These are phyloP conservation scores for Antechinus flavipes DNA, from an alignment of 2,113 vertebrate species.

Conservation along the genomic window DNA sequence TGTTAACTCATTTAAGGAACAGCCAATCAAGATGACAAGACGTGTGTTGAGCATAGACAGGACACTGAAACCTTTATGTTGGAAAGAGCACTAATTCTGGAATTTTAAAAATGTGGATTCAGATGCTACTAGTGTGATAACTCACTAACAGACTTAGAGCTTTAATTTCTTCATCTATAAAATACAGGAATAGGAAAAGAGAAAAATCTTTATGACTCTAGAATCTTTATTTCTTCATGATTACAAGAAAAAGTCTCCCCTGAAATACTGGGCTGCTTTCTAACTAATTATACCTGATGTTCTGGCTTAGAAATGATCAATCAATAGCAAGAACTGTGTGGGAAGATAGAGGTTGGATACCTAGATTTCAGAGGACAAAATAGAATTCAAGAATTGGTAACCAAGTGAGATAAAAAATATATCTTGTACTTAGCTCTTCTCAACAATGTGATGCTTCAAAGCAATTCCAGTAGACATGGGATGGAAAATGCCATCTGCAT, in stretches of 20 bases:
- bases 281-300: not conserved
- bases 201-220: not conserved
- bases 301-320: slow-evolving; percentile 15
- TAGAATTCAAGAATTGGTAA: not conserved
- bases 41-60: not conserved
- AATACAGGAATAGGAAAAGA: not conserved
- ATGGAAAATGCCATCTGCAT: not conserved
- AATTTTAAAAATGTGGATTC: not conserved
- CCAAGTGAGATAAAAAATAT: not conserved
- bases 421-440: no score
- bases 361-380: not conserved
- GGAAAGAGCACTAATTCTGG: not conserved
- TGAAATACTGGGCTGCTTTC: not conserved
- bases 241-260: not conserved
- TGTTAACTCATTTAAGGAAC: no score
- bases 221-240: not conserved
- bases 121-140: not conserved
- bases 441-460: no score
- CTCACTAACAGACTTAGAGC: not conserved
- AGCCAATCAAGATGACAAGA: not conserved
- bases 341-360: not conserved
- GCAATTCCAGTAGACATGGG: no score
- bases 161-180: not conserved
- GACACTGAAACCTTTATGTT: not conserved
- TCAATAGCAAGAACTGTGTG: not conserved